These are phyloP conservation scores for Pao palembangensis DNA, from an alignment of 2,113 vertebrate genomes.

Conservation along the genomic window DNA sequence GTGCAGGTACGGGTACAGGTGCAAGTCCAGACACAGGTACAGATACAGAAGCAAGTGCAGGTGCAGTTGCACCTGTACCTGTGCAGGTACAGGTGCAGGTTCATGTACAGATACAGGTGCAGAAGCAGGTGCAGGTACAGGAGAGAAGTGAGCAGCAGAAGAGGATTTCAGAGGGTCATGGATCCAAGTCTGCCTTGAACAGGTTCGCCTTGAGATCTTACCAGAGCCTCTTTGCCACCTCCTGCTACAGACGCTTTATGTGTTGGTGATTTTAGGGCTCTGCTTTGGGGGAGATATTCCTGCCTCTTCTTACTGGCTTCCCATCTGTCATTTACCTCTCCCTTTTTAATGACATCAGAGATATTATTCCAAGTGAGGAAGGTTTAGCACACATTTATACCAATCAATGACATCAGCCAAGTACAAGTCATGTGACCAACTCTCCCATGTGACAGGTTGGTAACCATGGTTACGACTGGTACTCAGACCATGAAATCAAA, in stretches of 20 bases:
- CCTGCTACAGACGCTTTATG: conserved; percentile 74
- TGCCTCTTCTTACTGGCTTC: conserved; percentile 69
- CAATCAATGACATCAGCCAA: background rate
- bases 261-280: conserved; percentile 69
- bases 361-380: conserved; percentile 40
- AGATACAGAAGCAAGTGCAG: no score
- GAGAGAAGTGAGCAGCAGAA: background rate
- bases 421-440: background rate
- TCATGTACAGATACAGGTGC: no score
- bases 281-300: conserved; percentile 71
- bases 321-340: conserved; percentile 70
- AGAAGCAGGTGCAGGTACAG: no score
- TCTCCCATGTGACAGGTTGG: conserved; percentile 33
- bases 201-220: conserved; percentile 57
- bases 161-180: conserved; percentile 38
- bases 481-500: conserved; percentile 20
- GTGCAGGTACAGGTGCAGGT: no score
- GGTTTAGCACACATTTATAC: conserved; percentile 37
- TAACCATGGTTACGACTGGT: conserved; percentile 26
- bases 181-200: conserved; percentile 37
- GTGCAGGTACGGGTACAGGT: no score
- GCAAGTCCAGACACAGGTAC: no score
- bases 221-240: conserved; percentile 70
- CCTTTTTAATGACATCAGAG: conserved; percentile 75
- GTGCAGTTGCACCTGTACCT: no score